Percentiles rank a stretch among this genome's conserved stretches.
phyloP scores from a whole-genome alignment of 2,888 invertebrate species.

The Cepaea hortensis region DNA sequence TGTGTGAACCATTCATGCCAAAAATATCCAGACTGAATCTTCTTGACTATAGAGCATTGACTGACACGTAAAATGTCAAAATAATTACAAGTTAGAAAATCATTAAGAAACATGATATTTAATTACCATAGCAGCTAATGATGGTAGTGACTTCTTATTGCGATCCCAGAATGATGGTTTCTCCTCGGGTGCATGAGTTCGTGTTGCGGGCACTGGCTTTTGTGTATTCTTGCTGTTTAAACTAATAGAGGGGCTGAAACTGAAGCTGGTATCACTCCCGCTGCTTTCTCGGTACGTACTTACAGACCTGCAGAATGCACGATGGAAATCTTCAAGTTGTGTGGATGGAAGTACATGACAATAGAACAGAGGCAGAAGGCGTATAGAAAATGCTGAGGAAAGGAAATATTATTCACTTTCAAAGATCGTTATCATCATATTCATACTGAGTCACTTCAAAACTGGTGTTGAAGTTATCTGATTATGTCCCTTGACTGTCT shows the following conservation, averaged over 20 bases:
- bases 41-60: no score
- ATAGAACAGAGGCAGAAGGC: background rate
- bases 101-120: background rate
- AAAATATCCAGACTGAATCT: no score
- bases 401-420: no score
- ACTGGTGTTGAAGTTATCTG: no score
- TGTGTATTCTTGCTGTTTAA: slow-evolving; percentile 22
- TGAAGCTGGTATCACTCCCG: slow-evolving; percentile 45
- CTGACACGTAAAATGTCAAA: background rate
- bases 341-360: slow-evolving; percentile 19
- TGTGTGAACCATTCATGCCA: no score
- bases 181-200: slow-evolving; percentile 19
- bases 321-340: background rate
- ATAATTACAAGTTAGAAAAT: background rate
- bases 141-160: slow-evolving; percentile 5
- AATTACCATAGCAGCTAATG: background rate
- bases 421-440: no score
- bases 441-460: no score
- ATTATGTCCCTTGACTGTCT: no score
- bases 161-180: slow-evolving; percentile 26
- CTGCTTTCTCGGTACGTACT: slow-evolving; percentile 46
- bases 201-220: background rate
- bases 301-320: slow-evolving; percentile 27
- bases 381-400: no score
- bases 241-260: slow-evolving; percentile 28